phyloP scores from a whole-genome alignment of 2,888 invertebrate species.

The Spatulosminthurus flaviceps region DNA sequence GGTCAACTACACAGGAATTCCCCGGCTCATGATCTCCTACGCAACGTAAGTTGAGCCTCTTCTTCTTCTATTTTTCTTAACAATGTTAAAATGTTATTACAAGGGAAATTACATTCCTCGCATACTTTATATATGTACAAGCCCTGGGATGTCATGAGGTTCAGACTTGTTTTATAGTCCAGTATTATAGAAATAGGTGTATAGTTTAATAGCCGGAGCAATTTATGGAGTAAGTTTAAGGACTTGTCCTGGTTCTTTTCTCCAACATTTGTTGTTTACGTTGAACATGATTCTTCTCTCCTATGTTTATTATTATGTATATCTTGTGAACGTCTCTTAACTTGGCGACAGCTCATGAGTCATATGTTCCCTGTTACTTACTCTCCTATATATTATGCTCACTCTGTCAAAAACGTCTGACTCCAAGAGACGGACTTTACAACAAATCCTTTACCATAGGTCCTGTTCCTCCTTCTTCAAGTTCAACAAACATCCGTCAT shows the following conservation, averaged over 20 bases:
- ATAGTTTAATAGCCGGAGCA: too few relatives aligned
- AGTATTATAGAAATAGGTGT: too few relatives aligned
- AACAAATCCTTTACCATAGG: background rate
- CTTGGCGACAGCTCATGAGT: background rate
- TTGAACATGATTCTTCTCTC: too few relatives aligned
- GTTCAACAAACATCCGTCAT: background rate
- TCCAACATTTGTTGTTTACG: too few relatives aligned
- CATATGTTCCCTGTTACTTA: background rate
- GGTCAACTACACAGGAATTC: slow-evolving; percentile 51
- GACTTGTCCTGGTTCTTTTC: too few relatives aligned
- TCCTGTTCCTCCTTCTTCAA: background rate
- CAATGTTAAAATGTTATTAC: background rate
- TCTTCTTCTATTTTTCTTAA: too few relatives aligned
- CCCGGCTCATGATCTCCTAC: slow-evolving; percentile 61
- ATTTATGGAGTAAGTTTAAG: too few relatives aligned
- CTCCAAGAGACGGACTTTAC: background rate
- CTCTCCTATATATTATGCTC: too few relatives aligned
- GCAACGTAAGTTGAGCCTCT: slow-evolving; percentile 62
- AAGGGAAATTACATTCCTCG: background rate
- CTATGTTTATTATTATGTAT: background rate
- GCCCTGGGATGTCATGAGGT: background rate
- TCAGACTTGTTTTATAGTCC: slow-evolving; percentile 18
- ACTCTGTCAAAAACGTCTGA: background rate
- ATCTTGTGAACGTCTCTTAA: background rate
- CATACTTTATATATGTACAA: background rate